A percentile compares a stretch with the other conserved stretches of the same genome.
phyloP scores from a whole-genome alignment of 2,888 invertebrate genomes.

The Celastrina argiolus region DNA sequence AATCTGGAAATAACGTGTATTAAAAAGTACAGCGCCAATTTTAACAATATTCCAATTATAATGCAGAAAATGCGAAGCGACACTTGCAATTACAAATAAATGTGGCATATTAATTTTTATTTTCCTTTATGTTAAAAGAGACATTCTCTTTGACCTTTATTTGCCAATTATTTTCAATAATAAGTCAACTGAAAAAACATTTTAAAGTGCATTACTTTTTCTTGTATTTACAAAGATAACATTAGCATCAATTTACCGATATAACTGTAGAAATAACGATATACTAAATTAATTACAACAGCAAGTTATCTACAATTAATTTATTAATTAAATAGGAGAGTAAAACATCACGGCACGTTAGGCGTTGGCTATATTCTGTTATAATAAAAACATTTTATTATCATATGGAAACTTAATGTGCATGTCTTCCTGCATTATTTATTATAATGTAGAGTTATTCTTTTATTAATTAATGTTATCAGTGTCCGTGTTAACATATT shows the following conservation, averaged over 20 bases:
- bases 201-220: neutral
- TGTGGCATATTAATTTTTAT: neutral
- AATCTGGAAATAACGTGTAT: no score
- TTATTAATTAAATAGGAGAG: slow-evolving; percentile 6
- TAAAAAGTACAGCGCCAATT: no score
- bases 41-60: no score
- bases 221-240: neutral
- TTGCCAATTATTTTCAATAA: neutral
- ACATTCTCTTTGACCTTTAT: neutral
- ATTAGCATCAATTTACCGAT: slow-evolving; percentile 5
- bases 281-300: slow-evolving; percentile 19
- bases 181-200: neutral
- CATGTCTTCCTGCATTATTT: slow-evolving; percentile 41
- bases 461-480: slow-evolving; percentile 15
- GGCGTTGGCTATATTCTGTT: slow-evolving; percentile 35
- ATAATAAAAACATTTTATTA: slow-evolving; percentile 57
- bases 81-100: neutral
- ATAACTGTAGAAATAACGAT: slow-evolving; percentile 10
- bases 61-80: no score
- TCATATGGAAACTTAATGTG: slow-evolving; percentile 42
- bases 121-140: neutral
- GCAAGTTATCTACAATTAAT: slow-evolving; percentile 5
- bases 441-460: slow-evolving; percentile 30
- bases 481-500: neutral
- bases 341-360: neutral